Base-by-base conservation (phyloP, 2,888 invertebrate species). In the Octodonta nipae region DNA sequence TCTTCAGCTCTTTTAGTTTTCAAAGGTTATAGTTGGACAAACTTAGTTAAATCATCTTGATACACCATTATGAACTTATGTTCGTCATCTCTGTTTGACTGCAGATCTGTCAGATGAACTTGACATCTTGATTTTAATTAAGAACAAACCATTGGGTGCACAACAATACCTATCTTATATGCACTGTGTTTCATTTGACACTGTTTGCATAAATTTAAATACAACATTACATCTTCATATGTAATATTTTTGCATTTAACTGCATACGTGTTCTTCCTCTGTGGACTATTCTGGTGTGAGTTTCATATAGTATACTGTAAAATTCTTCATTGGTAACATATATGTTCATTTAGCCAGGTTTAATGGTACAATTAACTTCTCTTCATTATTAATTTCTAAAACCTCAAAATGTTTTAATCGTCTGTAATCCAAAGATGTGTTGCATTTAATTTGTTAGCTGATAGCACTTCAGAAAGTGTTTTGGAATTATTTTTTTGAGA, bases 111-210 rank as follows among this genome's bases (percentile, higher is more conserved):
- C 11, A 25, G 11, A 10, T 25, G 25, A 25, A n/a, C 25, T 25
- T 25, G 6, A 11, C 11, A 25, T 17, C 17, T 17, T 6, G 17
- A 17, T 17, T 17, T 17, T 17, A 17, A 17, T 17, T 17, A 5
- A 8, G 17, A 5, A 17, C 17, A 6, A 17, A 17, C 17, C 17
- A 17, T 17, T 17, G 17, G 17, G 5, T 17, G 5, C 17, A 17
- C 17, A 17, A 17, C 17, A 17, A 17, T 17, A 17, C 17, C 17
- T 17, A 6, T 17, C 8, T 25, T 6, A 25, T 6, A 11, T 10
- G 25, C 25, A 25, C 25, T 25, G 25, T 11, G 25, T 6, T 25
- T 25, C 25, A 25, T 25, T 25, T 25, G 25, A 25, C 11, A 25
- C 11, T 25, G 25, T n/a, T n/a, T n/a, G n/a, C n/a, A n/a, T n/a